A percentile compares a stretch with the other conserved stretches of the same genome.
Evolutionary conservation across 1,140 invertebrate genomes (phyloP).

Genomic region (Hypsibius dujardini): DNA sequence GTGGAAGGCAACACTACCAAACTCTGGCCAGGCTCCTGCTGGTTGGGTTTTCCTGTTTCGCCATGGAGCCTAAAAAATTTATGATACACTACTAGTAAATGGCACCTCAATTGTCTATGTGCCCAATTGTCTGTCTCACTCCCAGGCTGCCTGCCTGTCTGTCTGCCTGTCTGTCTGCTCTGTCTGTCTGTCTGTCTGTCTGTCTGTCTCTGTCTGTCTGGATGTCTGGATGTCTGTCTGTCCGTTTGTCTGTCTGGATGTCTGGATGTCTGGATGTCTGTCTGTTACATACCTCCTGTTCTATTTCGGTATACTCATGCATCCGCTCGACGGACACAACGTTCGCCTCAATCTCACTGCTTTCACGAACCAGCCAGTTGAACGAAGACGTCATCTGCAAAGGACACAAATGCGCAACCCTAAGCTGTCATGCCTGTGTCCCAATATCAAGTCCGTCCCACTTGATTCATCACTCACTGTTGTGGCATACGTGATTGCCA

Average conservation of each 20-base stretch:
- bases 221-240: no score
- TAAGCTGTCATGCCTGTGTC: no score
- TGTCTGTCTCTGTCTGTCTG: no score
- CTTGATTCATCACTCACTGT: not conserved
- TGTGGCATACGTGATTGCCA: slow-evolving; percentile 3
- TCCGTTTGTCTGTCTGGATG: no score
- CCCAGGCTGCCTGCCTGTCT: no score
- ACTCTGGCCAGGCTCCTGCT: slow-evolving; percentile 43
- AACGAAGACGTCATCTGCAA: slow-evolving; percentile 38
- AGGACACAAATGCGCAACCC: not conserved
- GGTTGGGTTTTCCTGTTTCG: slow-evolving; percentile 20
- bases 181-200: no score
- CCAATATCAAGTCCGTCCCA: no score
- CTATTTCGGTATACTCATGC: slow-evolving; percentile 39
- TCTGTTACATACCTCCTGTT: slow-evolving; percentile 14
- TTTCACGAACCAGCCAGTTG: slow-evolving; percentile 60
- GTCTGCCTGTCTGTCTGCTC: no score
- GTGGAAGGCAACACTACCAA: slow-evolving; percentile 50
- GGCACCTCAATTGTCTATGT: no score
- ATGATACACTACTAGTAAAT: not conserved
- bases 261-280: not conserved
- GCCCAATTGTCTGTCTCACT: no score
- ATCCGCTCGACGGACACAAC: slow-evolving; percentile 56
- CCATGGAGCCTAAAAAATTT: slow-evolving; percentile 7
- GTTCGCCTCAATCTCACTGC: slow-evolving; percentile 57